These are phyloP conservation scores for Todiramphus saurophagus DNA, from an alignment of 2,113 vertebrate genomes.

Conservation along the genomic window DNA sequence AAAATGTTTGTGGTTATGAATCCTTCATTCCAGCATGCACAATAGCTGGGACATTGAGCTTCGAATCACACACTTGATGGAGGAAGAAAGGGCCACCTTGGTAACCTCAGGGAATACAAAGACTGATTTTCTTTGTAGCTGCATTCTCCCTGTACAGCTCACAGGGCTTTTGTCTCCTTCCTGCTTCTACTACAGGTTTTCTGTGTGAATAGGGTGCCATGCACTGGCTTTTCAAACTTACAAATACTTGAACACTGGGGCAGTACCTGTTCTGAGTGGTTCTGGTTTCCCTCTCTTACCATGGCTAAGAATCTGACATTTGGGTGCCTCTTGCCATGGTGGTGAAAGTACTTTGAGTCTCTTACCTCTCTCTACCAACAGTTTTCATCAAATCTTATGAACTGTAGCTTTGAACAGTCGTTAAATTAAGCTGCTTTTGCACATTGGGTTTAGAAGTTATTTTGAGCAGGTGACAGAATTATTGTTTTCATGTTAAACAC, in stretches of 20 bases:
- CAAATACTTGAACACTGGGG: neutral
- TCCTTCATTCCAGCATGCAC: neutral
- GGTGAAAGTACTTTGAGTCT: neutral
- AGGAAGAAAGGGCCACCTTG: neutral
- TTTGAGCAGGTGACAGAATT: neutral
- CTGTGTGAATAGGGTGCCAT: neutral
- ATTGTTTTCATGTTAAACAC: neutral
- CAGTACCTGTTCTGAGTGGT: neutral
- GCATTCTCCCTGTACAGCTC: neutral
- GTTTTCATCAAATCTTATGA: neutral
- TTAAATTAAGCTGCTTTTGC: neutral
- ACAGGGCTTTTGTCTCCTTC: neutral
- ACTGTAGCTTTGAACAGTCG: neutral
- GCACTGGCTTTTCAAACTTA: neutral
- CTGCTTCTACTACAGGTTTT: neutral
- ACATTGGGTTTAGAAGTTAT: neutral
- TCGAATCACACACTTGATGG: rapidly evolving
- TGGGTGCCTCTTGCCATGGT: rapidly evolving
- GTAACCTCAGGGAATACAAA: neutral
- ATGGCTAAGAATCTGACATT: neutral
- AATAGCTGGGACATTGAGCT: neutral
- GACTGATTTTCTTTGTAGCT: neutral
- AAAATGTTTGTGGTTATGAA: neutral
- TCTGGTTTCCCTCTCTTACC: neutral
- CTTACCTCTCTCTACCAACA: neutral